Conservation (phyloP, 2,888 invertebrate genomes). For the Tipula vernalis region DNA sequence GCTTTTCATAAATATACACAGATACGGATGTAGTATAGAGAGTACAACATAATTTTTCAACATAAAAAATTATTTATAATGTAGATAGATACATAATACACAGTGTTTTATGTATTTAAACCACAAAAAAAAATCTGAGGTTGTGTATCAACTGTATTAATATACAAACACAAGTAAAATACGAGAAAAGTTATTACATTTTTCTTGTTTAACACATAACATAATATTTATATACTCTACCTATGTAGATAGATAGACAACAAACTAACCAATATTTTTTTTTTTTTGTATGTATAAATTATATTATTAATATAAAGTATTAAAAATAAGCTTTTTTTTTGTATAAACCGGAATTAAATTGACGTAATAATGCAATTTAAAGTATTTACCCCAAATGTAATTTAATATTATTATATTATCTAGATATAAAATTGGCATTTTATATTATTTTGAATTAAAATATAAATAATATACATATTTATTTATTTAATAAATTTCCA, state of each 20-base stretch:
- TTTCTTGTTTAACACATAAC: neutral
- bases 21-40: neutral
- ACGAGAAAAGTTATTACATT: neutral
- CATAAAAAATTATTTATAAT: neutral
- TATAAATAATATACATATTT: neutral
- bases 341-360: neutral
- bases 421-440: neutral
- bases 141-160: neutral
- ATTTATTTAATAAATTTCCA: neutral
- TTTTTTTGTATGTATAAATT: neutral
- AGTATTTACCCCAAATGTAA: neutral
- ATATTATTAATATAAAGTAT: neutral
- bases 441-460: neutral
- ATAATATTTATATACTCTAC: neutral
- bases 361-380: slow-evolving; percentile 4
- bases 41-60: neutral
- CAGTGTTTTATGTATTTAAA: neutral
- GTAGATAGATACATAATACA: neutral
- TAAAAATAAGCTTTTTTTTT: neutral
- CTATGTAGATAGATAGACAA: neutral
- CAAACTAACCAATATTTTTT: neutral
- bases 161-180: neutral
- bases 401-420: neutral
- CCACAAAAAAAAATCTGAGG: neutral
- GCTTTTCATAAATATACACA: neutral